These are phyloP conservation scores for Silurus glanis DNA, from an alignment of 2,113 vertebrate genomes.

Conservation along the genomic window DNA sequence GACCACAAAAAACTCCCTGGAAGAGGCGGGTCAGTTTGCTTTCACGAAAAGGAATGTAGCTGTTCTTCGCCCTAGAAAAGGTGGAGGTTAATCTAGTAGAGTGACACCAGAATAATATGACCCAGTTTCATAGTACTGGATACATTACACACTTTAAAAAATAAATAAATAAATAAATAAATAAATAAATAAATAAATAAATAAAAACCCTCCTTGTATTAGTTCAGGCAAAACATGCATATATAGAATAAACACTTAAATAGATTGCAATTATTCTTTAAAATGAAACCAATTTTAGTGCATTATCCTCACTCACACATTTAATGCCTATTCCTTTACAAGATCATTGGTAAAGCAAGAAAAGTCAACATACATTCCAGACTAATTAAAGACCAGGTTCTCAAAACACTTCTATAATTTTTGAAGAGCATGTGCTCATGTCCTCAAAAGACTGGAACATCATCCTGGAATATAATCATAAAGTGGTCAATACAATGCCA, in stretches of 20 bases:
- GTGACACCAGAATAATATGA: not conserved
- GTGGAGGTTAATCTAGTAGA: not conserved
- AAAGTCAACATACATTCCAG: not conserved
- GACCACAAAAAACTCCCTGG: conserved; percentile 83
- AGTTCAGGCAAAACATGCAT: not conserved
- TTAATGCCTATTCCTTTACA: not conserved
- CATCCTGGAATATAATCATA: too few relatives aligned
- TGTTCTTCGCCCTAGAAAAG: conserved; percentile 59
- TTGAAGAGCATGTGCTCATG: not conserved
- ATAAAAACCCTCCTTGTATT: not conserved
- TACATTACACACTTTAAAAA: not conserved
- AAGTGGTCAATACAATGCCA: not conserved
- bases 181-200: not conserved
- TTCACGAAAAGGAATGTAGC: conserved; percentile 84
- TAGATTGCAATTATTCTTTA: not conserved
- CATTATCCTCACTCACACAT: not conserved
- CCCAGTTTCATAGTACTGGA: not conserved
- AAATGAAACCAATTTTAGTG: not conserved
- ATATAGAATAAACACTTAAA: too few relatives aligned
- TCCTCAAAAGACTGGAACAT: not conserved
- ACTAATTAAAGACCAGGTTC: not conserved
- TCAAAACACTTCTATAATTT: not conserved
- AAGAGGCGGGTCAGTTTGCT: conserved; percentile 90
- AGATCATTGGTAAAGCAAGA: not conserved
- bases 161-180: not conserved